Evolutionary conservation across 1,140 invertebrate genomes (phyloP), one percentile per base, ranked within the genome.

Genomic region (Drosophila seguyi): DNA sequence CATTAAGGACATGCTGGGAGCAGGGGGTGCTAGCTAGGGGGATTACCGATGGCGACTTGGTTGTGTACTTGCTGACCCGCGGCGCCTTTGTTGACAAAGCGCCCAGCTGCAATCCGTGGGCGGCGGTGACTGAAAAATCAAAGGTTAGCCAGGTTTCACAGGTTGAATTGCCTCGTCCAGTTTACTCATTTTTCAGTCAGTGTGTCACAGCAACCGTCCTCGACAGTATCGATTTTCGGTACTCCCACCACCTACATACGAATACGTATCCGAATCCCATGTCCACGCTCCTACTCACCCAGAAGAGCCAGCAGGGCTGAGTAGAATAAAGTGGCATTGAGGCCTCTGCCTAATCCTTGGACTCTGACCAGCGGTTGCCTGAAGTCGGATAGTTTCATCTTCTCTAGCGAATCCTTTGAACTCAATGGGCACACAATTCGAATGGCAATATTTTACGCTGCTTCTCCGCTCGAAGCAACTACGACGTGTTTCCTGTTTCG

Each of bases 51-150:
- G 94, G 94, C 25, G 93, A 90, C 38, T 93, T 91, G 4, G 94
- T 94, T 6, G 94, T 94, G 67, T 94, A 94, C 79, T 94, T 95
- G 29, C 94, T 94, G 31, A 94, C 93, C 60, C 94, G 92, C 4
- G 94, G 94, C 59, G 93, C 93, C 67, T 94, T 93, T 5, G 94
- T 95, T 10, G 94, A 94, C 74, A 94, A 93, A 52, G 93, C 94
- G 72, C 94, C 93, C 57, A 95, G 72, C 87, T 94, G 93, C 14
- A 94, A 79, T 56, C 88, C 80, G 50, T 92, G 61, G 48, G 56
- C 75, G 44, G 39, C 41, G 22, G 71, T 44, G 25, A 67, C 85
- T 90, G 38, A 56, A 56, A 65, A 34, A 20, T 14, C 36, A 39
- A 57, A 75, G 38, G 20, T 55, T 47, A 67, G 6, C 29, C 41